phyloP scores from a whole-genome alignment of 1,140 invertebrate species.

The Drosophila kanapiae region DNA sequence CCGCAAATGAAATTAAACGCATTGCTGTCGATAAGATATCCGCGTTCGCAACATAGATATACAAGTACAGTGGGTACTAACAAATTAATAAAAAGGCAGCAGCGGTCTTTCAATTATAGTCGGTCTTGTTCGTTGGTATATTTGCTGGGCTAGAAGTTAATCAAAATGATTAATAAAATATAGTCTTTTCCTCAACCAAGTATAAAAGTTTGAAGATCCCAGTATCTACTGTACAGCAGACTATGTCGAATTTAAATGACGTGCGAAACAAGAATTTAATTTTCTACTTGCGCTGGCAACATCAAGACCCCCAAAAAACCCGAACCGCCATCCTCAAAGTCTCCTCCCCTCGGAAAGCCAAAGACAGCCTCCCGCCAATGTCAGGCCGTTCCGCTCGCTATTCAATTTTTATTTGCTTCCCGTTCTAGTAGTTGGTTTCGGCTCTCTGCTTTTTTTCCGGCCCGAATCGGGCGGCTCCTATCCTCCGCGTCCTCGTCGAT shows the following conservation, averaged over 20 bases:
- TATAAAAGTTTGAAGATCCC: too few species aligned
- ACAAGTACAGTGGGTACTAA: conserved; percentile 10
- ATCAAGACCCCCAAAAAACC: conserved; percentile 41
- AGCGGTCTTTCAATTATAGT: neutral
- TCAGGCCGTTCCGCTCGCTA: conserved; percentile 41
- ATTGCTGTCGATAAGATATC: conserved; percentile 49
- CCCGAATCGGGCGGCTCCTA: conserved; percentile 17
- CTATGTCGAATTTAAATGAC: conserved; percentile 82
- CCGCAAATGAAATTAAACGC: conserved; percentile 82
- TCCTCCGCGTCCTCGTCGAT: conserved; percentile 34
- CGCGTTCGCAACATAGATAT: conserved; percentile 24
- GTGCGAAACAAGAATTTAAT: conserved; percentile 85
- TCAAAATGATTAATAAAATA: neutral
- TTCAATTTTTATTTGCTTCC: conserved; percentile 64
- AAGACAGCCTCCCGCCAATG: conserved; percentile 39
- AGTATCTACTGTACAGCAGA: conserved; percentile 24
- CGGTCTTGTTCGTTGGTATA: neutral
- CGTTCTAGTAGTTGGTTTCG: conserved; percentile 36
- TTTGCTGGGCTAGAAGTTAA: neutral
- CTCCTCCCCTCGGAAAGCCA: neutral
- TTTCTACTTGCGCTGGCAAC: conserved; percentile 66
- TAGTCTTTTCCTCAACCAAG: too few species aligned
- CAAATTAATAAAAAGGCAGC: neutral
- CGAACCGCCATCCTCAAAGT: neutral
- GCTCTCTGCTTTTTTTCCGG: conserved; percentile 15